Base-by-base conservation (phyloP, 2,888 invertebrate genomes). In the Cantharis lateralis region DNA sequence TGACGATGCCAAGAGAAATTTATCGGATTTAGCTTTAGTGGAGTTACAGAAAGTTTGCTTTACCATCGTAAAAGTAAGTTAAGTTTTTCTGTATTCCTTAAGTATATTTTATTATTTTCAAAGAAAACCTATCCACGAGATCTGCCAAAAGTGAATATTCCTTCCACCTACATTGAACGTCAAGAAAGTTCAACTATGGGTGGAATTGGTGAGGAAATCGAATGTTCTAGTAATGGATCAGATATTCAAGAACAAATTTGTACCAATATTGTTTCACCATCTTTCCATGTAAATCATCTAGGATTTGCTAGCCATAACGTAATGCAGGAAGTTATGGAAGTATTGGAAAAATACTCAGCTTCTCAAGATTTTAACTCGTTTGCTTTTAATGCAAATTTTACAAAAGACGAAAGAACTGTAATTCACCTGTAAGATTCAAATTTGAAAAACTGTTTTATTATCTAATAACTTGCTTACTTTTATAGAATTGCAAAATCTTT, bases 141-240 rank as follows among this genome's bases (percentile, higher is more conserved):
- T 15, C 70, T 72, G 63, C 75, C 66, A 11, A 72, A 48, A 71
- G 63, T 78, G 15, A 15, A 71, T 11, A 9, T 75, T 15, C 15
- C 74, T 20, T 26, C 64, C 64, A 48, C 11, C 62, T 68, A 16
- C 26, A 10, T n/a, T n/a, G 9, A 16, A 11, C 10, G 15, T 18
- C 13, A 11, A 15, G 11, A 62, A 20, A 62, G n/a, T 61, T n/a
- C 72, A 18, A 13, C 4, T 9, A 18, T 73, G 15, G 13, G 48
- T 4, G 78, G 75, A 68, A 72, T 77, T 16, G 79, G 77, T 79
- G 77, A 70, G 77, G 70, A 71, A 71, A 79, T 79, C 77, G 79
- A 77, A 3, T 79, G 79, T 77, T 61, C 74, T 3, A 77, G 79
- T 16, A 74, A 74, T n/a, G 79, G 77, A 10, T 48, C 77, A 64